phyloP scores from a whole-genome alignment of 2,888 invertebrate genomes.

The Meiosimyza decipiens region DNA sequence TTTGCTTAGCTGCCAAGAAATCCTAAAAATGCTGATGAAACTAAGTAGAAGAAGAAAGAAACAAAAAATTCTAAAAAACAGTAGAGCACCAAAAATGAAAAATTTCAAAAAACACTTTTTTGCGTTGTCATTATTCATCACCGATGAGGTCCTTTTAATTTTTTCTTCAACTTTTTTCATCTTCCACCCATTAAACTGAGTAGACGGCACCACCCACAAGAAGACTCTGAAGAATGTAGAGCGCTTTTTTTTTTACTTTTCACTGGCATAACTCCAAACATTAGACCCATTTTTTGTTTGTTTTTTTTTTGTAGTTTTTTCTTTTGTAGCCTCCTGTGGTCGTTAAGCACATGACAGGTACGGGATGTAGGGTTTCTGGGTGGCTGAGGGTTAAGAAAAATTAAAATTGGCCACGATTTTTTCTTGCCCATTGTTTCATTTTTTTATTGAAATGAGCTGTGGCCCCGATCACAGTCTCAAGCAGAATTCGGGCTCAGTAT shows the following conservation, averaged over 20 bases:
- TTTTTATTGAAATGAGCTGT: constrained; percentile 49
- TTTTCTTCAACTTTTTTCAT: constrained; percentile 42
- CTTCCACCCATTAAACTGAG: constrained; percentile 32
- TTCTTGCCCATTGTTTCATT: constrained; percentile 63
- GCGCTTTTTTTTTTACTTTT: constrained; percentile 8
- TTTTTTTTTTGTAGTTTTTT: constrained; percentile 14
- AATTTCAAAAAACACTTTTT: constrained; percentile 22
- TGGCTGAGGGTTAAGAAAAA: constrained; percentile 53
- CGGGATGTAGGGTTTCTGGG: background rate
- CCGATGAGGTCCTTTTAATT: constrained; percentile 19
- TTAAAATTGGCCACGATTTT: constrained; percentile 66
- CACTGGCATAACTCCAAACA: background rate
- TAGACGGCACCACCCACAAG: background rate
- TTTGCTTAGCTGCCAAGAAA: constrained; percentile 19
- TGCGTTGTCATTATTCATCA: constrained; percentile 35
- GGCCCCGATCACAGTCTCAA: background rate
- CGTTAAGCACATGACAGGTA: constrained; percentile 20
- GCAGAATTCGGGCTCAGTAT: background rate
- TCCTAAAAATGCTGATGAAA: constrained; percentile 20
- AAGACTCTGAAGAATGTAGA: constrained; percentile 6
- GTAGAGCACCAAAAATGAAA: constrained; percentile 9
- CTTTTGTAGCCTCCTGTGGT: constrained; percentile 20
- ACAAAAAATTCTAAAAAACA: background rate
- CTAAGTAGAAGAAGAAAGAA: background rate
- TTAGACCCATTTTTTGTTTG: constrained; percentile 31